phyloP scores from a whole-genome alignment of 1,140 invertebrate genomes.

The Drosophila burlai region DNA sequence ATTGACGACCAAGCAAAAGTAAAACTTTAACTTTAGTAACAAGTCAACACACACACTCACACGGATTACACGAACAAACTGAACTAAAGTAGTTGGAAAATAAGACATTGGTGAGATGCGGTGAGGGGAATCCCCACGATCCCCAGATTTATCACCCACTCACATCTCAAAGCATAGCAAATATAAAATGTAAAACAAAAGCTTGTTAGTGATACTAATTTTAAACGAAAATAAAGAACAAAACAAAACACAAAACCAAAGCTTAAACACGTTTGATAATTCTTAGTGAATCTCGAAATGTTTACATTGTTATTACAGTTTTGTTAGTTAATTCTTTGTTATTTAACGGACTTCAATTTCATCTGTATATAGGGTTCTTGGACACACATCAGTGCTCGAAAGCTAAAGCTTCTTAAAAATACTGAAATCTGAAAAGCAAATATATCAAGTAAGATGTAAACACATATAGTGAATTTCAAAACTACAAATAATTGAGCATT shows the following conservation, averaged over 20 bases:
- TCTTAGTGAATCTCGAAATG: slow-evolving; percentile 37
- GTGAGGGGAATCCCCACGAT: background rate
- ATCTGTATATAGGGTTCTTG: slow-evolving; percentile 43
- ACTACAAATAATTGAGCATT: background rate
- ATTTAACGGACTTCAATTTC: slow-evolving; percentile 25
- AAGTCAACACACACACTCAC: slow-evolving; percentile 42
- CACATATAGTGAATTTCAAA: slow-evolving; percentile 27
- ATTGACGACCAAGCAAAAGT: slow-evolving; percentile 81
- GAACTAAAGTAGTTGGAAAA: slow-evolving; percentile 43
- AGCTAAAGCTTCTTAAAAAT: slow-evolving; percentile 38
- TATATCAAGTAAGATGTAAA: slow-evolving; percentile 20
- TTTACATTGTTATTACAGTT: slow-evolving; percentile 51
- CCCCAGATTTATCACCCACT: slow-evolving; percentile 16
- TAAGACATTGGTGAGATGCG: slow-evolving; percentile 26
- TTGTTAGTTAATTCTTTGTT: slow-evolving; percentile 34
- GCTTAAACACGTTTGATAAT: slow-evolving; percentile 41
- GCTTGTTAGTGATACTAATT: slow-evolving; percentile 83
- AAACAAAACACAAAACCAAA: slow-evolving; percentile 21
- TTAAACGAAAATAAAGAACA: slow-evolving; percentile 47
- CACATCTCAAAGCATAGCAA: slow-evolving; percentile 34
- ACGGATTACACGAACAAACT: slow-evolving; percentile 23
- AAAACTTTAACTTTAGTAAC: slow-evolving; percentile 74
- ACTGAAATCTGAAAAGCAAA: slow-evolving; percentile 20
- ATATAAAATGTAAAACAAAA: slow-evolving; percentile 40
- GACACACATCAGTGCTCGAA: slow-evolving; percentile 18